A percentile compares a stretch with the other conserved stretches of the same genome.
Evolutionary conservation across 2,797 vertebrate genomes (phyloP).

Genomic region (Muraenolepis orangiensis): DNA sequence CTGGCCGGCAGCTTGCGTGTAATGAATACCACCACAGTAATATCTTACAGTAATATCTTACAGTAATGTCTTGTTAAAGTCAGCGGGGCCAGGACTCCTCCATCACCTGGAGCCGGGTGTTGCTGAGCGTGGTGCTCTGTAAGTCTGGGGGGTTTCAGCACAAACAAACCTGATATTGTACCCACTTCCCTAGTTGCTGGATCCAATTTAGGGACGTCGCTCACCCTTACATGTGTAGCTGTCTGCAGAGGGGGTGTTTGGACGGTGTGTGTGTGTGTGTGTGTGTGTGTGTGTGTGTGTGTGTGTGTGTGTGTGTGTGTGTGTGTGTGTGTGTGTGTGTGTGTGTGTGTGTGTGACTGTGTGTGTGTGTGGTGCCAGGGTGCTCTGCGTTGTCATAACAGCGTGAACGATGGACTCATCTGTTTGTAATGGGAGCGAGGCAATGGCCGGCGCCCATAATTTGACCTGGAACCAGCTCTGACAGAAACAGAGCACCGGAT

Average conservation of each 20-base stretch:
- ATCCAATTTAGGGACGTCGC: conserved; percentile 67
- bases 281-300: too few species aligned
- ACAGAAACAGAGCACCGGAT: conserved; percentile 74
- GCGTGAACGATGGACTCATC: conserved; percentile 72
- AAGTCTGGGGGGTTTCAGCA: conserved; percentile 38
- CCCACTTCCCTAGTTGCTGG: conserved; percentile 67
- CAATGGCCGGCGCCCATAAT: conserved; percentile 70
- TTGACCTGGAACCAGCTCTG: conserved; percentile 73
- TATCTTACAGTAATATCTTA: conserved; percentile 24
- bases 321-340: background rate
- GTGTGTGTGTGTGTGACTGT: background rate
- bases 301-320: too few species aligned
- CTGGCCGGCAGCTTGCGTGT: conserved; percentile 18
- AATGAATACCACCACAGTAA: conserved; percentile 46
- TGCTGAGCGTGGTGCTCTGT: conserved; percentile 38
- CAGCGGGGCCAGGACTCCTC: conserved; percentile 19
- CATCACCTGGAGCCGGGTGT: conserved; percentile 22
- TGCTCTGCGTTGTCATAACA: conserved; percentile 61
- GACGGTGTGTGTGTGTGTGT: too few species aligned
- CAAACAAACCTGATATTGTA: conserved; percentile 57
- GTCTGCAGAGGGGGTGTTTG: conserved; percentile 44
- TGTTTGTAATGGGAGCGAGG: conserved; percentile 69
- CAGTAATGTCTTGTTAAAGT: conserved; percentile 44
- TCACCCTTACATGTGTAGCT: conserved; percentile 71
- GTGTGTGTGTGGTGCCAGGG: background rate